Percentiles rank a stretch among this genome's conserved stretches.
Evolutionary conservation across 2,113 vertebrate genomes (phyloP).

Genomic region (Dascyllus trimaculatus): DNA sequence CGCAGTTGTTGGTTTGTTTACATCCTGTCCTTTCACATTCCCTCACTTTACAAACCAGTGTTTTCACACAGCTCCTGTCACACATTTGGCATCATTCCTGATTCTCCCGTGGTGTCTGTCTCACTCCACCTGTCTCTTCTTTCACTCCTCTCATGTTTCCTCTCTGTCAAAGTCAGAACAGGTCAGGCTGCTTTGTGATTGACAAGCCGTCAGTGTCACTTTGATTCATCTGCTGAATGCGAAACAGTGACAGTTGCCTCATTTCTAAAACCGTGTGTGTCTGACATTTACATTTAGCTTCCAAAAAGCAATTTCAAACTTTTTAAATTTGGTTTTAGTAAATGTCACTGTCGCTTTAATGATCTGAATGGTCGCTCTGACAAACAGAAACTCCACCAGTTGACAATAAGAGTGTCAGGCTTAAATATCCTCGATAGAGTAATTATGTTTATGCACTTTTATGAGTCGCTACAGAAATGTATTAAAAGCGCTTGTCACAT

Average conservation of each 20-base stretch:
- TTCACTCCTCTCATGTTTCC: slow-evolving; percentile 19
- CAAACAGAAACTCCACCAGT: not conserved
- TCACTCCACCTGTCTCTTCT: slow-evolving; percentile 6
- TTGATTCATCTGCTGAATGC: slow-evolving; percentile 16
- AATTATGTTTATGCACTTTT: not conserved
- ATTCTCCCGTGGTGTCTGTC: not conserved
- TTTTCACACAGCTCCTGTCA: not conserved
- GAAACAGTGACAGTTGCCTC: slow-evolving; percentile 15
- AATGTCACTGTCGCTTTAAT: slow-evolving; percentile 13
- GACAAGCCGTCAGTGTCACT: slow-evolving; percentile 38
- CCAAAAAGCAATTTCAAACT: slow-evolving; percentile 20
- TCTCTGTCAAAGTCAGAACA: slow-evolving; percentile 20
- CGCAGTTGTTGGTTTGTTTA: not conserved
- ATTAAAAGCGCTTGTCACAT: not conserved
- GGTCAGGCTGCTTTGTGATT: slow-evolving; percentile 20
- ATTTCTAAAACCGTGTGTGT: not conserved
- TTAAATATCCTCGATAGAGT: not conserved
- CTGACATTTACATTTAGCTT: slow-evolving; percentile 32
- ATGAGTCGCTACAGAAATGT: not conserved
- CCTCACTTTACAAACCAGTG: not conserved
- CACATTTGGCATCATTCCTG: slow-evolving; percentile 1
- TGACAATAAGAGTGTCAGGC: not conserved
- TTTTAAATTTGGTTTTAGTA: slow-evolving; percentile 14
- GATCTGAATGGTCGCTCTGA: not conserved
- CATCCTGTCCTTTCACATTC: no score